phyloP scores from a whole-genome alignment of 2,797 vertebrate species.

The Tokudaia muenninki region DNA sequence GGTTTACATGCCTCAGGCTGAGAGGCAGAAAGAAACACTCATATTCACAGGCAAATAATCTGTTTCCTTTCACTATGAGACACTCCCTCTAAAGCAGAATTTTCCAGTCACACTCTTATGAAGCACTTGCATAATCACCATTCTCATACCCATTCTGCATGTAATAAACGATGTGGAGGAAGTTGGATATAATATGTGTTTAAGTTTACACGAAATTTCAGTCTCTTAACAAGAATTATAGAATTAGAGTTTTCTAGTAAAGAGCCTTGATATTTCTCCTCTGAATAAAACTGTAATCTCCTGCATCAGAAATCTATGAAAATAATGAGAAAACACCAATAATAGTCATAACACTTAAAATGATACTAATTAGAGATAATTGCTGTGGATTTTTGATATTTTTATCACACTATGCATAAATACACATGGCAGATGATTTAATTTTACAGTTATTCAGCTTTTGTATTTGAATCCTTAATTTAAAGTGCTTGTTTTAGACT shows the following conservation, averaged over 20 bases:
- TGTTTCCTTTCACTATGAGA: slow-evolving; percentile 4
- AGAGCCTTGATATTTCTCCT: neutral
- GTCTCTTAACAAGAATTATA: slow-evolving; percentile 43
- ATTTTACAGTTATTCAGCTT: neutral
- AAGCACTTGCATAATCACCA: neutral
- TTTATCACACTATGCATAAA: slow-evolving; percentile 17
- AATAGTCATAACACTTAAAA: slow-evolving; percentile 34
- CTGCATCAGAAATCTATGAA: slow-evolving; percentile 16
- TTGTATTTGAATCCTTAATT: slow-evolving; percentile 11
- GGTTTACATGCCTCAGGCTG: slow-evolving; percentile 37
- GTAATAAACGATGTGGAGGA: slow-evolving; percentile 2
- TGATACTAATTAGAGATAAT: neutral
- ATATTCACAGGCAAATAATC: slow-evolving; percentile 54
- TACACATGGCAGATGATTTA: neutral
- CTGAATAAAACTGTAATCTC: slow-evolving; percentile 1
- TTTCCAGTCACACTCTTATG: neutral
- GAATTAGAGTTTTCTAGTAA: neutral
- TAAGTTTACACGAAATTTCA: slow-evolving; percentile 39
- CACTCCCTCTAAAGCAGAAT: slow-evolving; percentile 42
- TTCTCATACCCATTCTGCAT: slow-evolving; percentile 21
- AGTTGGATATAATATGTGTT: neutral
- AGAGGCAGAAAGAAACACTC: slow-evolving; percentile 68
- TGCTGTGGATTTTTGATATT: neutral
- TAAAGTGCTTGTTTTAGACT: slow-evolving; percentile 18
- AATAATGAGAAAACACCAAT: slow-evolving; percentile 41